Percentiles rank a stretch among this genome's conserved stretches.
Conservation (phyloP, 2,113 vertebrate genomes). For the Daubentonia madagascariensis region DNA sequence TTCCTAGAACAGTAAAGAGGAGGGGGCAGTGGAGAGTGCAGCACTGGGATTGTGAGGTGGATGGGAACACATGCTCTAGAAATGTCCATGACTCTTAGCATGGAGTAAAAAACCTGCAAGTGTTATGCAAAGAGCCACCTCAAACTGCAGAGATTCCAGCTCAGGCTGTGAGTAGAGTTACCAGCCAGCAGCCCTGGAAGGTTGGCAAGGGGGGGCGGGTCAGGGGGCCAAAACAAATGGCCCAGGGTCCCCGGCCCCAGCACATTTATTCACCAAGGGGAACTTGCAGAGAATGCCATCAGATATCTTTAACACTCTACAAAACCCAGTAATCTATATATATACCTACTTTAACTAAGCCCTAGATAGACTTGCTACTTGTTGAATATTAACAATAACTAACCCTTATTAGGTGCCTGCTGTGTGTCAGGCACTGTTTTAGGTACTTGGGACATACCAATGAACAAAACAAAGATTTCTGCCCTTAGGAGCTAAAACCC, state of each 20-base stretch:
- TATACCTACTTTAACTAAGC: neutral
- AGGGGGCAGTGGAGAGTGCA: too few species aligned
- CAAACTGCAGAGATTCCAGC: neutral
- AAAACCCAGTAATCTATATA: neutral
- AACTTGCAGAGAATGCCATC: neutral
- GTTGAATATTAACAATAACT: too few species aligned
- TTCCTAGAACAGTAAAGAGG: fast-evolving
- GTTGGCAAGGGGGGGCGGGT: too few species aligned
- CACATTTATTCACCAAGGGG: neutral
- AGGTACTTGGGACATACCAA: neutral
- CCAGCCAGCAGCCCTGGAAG: neutral
- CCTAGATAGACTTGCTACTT: too few species aligned
- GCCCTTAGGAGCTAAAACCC: neutral
- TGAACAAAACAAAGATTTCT: neutral
- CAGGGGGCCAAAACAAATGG: too few species aligned
- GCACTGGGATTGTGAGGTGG: neutral
- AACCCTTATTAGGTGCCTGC: neutral
- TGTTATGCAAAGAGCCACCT: neutral
- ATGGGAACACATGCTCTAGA: neutral
- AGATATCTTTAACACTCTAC: neutral
- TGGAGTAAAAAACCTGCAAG: too few species aligned
- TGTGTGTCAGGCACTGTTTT: neutral
- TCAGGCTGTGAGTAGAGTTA: neutral
- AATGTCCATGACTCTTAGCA: neutral
- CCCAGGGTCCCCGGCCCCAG: too few species aligned